Conservation (phyloP, 2,113 vertebrate species). For the Speoplatyrhinus poulsoni region DNA sequence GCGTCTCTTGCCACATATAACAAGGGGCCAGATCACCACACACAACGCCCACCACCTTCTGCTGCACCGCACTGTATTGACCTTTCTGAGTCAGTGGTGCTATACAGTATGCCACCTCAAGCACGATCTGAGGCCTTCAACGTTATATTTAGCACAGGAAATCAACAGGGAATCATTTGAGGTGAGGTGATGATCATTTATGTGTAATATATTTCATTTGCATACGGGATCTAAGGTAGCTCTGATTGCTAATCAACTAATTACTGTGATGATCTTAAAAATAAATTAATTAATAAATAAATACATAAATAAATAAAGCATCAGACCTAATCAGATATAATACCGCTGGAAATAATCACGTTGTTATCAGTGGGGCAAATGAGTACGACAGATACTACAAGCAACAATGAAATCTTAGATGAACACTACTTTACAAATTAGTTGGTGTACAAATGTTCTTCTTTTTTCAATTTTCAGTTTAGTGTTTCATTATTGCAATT, state of each 20-base stretch:
- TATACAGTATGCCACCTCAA: not conserved
- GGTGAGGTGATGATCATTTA: too few relatives aligned
- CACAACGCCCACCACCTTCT: conserved; percentile 53
- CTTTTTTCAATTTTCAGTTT: conserved; percentile 38
- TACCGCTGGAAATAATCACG: too few relatives aligned
- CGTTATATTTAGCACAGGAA: too few relatives aligned
- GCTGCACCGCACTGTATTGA: conserved; percentile 43
- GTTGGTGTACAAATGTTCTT: conserved; percentile 35
- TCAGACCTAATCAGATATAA: too few relatives aligned
- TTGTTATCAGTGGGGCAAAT: not conserved
- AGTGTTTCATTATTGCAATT: conserved; percentile 15
- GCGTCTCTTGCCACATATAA: conserved; percentile 26
- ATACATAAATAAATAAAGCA: too few relatives aligned
- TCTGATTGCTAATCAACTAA: too few relatives aligned
- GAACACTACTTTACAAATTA: not conserved
- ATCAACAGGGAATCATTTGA: too few relatives aligned
- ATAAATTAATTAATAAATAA: too few relatives aligned
- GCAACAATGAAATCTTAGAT: not conserved
- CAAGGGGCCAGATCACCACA: conserved; percentile 32
- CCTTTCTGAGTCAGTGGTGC: conserved; percentile 33
- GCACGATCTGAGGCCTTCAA: too few relatives aligned
- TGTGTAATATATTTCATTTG: too few relatives aligned
- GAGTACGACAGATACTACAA: not conserved
- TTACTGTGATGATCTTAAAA: too few relatives aligned
- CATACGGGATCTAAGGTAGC: too few relatives aligned